Percentiles rank a stretch among this genome's conserved stretches.
These are phyloP conservation scores for Isichthys henryi DNA, from an alignment of 2,113 vertebrate species.

Conservation along the genomic window DNA sequence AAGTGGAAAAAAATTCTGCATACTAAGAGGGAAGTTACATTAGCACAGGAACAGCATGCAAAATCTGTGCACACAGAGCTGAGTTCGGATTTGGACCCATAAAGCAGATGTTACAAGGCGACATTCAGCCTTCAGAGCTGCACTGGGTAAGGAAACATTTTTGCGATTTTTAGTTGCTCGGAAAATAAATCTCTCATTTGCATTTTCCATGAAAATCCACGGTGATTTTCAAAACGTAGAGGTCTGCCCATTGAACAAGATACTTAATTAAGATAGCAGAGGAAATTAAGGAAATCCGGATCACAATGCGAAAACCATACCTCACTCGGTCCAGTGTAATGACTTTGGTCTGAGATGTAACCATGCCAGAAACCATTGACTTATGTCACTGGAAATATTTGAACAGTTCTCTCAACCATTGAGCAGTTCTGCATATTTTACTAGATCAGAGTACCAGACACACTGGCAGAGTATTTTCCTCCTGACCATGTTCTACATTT, in stretches of 20 bases:
- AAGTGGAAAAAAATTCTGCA: background rate
- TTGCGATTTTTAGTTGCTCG: background rate
- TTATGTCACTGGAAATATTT: background rate
- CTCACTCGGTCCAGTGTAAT: slow-evolving; percentile 18
- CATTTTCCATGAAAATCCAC: background rate
- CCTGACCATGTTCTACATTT: slow-evolving; percentile 45
- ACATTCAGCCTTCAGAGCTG: background rate
- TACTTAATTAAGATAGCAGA: background rate
- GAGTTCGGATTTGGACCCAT: background rate
- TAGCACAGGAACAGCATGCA: background rate
- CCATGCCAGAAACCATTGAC: background rate
- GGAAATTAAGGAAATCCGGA: background rate
- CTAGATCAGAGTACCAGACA: slow-evolving; percentile 46
- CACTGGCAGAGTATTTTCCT: slow-evolving; percentile 46
- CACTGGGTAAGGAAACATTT: background rate
- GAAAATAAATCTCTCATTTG: background rate
- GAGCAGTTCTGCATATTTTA: slow-evolving; percentile 37
- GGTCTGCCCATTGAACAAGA: background rate
- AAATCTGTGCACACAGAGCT: background rate
- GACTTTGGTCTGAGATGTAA: slow-evolving; percentile 23
- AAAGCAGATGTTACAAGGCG: background rate
- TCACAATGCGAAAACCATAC: slow-evolving; percentile 19
- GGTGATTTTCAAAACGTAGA: background rate
- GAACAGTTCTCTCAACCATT: slow-evolving; percentile 31
- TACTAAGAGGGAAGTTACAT: background rate